A percentile compares a stretch with the other conserved stretches of the same genome.
These are phyloP conservation scores for Mystacides longicornis DNA, from an alignment of 2,888 invertebrate genomes.

Conservation along the genomic window DNA sequence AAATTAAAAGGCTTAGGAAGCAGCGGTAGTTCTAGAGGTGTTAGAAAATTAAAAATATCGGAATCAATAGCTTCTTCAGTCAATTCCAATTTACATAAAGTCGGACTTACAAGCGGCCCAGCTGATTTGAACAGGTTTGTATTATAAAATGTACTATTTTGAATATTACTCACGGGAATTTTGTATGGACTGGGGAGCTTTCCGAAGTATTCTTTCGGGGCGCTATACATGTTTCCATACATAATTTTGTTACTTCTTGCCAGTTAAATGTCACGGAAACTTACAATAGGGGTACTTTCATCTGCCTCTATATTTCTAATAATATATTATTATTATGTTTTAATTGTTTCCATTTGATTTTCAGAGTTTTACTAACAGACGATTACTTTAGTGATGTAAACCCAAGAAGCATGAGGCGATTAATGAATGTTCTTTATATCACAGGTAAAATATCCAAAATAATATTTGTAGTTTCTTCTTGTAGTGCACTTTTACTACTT, in stretches of 20 bases:
- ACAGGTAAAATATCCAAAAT: conserved; percentile 65
- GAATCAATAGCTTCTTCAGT: conserved; percentile 89
- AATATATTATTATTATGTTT: neutral
- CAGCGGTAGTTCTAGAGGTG: conserved; percentile 61
- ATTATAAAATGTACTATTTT: no score
- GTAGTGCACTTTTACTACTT: no score
- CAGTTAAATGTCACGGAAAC: no score
- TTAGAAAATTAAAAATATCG: conserved; percentile 69
- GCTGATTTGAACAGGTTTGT: conserved; percentile 29
- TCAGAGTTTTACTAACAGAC: conserved; percentile 86
- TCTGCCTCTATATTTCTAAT: no score
- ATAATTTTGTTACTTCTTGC: no score
- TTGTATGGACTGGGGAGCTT: no score
- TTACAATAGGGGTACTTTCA: no score
- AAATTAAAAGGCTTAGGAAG: conserved; percentile 64
- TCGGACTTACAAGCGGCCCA: conserved; percentile 46
- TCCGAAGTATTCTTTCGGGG: no score
- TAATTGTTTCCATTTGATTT: conserved; percentile 29
- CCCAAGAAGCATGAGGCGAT: conserved; percentile 89
- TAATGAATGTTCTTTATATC: conserved; percentile 96
- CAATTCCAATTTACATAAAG: conserved; percentile 76
- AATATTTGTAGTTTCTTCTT: no score
- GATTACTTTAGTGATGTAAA: conserved; percentile 99
- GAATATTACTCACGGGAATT: no score
- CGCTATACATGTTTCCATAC: no score